Percentiles rank a stretch among this genome's conserved stretches.
Evolutionary conservation across 2,888 invertebrate genomes (phyloP).

Genomic region (Caenorhabditis uteleia): DNA sequence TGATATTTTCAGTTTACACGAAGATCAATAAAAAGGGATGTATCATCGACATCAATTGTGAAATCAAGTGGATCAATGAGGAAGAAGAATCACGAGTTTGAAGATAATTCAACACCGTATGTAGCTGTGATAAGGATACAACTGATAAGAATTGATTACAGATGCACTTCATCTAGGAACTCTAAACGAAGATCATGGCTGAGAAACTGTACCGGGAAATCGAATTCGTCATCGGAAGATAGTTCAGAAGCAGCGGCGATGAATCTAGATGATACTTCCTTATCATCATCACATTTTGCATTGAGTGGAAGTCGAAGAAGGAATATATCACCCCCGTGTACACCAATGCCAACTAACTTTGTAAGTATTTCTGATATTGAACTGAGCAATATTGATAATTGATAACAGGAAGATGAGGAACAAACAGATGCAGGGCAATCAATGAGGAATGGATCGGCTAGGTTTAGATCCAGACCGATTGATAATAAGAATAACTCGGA

Average conservation of each 20-base stretch:
- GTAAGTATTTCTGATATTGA: constrained; percentile 8
- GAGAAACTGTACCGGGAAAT: constrained; percentile 57
- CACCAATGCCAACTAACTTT: constrained; percentile 41
- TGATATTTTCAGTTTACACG: constrained; percentile 47
- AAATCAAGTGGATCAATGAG: constrained; percentile 43
- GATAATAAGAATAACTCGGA: constrained; percentile 22
- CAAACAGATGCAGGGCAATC: constrained; percentile 42
- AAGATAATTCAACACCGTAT: constrained; percentile 12
- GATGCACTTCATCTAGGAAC: constrained; percentile 20
- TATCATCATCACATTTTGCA: constrained; percentile 52
- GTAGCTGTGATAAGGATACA: neutral
- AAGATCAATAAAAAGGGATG: constrained; percentile 43
- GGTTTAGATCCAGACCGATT: constrained; percentile 35
- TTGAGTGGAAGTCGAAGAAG: constrained; percentile 28
- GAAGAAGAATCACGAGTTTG: constrained; percentile 22
- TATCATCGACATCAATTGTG: constrained; percentile 50
- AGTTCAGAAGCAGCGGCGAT: constrained; percentile 54
- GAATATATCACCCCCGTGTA: constrained; percentile 44
- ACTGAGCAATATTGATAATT: neutral
- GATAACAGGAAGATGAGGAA: constrained; percentile 41
- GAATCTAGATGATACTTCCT: constrained; percentile 58
- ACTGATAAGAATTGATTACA: neutral
- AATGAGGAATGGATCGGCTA: constrained; percentile 46
- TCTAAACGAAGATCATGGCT: constrained; percentile 51
- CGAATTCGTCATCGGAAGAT: constrained; percentile 61